A percentile compares a stretch with the other conserved stretches of the same genome.
Evolutionary conservation across 2,888 invertebrate genomes (phyloP).

Genomic region (Hyposoter didymator): DNA sequence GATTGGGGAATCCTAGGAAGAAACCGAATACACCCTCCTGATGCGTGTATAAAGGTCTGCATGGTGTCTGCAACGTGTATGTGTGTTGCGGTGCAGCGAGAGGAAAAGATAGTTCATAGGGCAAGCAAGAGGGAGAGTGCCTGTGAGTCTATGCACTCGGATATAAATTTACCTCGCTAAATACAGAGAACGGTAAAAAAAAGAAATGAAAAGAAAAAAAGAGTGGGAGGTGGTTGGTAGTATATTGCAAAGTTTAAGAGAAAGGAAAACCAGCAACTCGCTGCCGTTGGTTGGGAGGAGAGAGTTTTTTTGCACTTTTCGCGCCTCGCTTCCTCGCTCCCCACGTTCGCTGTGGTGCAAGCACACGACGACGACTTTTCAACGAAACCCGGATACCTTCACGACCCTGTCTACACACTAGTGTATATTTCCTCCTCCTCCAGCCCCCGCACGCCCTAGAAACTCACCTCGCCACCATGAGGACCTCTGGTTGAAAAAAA

Average conservation of each 20-base stretch:
- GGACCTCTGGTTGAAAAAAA: neutral
- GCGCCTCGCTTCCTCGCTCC: constrained; percentile 22
- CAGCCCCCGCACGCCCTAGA: neutral
- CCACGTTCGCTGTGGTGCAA: neutral
- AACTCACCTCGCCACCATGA: constrained; percentile 8
- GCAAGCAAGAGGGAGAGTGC: neutral
- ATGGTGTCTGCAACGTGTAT: constrained; percentile 25
- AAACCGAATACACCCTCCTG: neutral
- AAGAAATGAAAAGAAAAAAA: neutral
- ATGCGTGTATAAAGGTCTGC: constrained; percentile 21
- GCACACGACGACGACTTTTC: constrained; percentile 49
- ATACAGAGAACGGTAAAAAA: constrained; percentile 9
- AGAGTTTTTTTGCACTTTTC: constrained; percentile 33
- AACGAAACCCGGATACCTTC: constrained; percentile 51
- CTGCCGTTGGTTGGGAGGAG: neutral
- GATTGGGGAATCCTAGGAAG: constrained; percentile 26
- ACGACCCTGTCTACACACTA: constrained; percentile 6
- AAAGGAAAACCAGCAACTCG: constrained; percentile 38
- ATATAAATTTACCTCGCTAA: constrained; percentile 34
- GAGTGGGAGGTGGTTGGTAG: neutral
- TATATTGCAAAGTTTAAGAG: constrained; percentile 53
- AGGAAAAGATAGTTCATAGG: constrained; percentile 23
- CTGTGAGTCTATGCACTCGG: constrained; percentile 14
- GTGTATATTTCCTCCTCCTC: neutral
- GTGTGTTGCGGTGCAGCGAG: constrained; percentile 14